These are phyloP conservation scores for Hermatobates lingyangjiaoensis DNA, from an alignment of 1,140 invertebrate genomes.

Conservation along the genomic window DNA sequence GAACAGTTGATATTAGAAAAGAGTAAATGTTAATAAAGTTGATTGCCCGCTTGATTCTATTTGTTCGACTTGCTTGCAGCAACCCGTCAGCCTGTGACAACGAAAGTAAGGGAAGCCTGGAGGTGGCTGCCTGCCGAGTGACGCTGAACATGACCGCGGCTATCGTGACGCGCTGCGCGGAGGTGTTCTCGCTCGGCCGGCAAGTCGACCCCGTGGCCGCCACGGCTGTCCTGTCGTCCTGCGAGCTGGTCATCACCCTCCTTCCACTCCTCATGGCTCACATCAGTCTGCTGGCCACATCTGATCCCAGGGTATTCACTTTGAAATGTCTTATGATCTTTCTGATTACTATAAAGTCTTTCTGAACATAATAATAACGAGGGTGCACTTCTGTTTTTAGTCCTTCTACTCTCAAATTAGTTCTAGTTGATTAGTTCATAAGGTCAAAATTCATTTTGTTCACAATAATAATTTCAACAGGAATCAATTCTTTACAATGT, in stretches of 20 bases:
- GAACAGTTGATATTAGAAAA: no score
- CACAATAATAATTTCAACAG: no score
- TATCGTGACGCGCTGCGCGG: slow-evolving; percentile 49
- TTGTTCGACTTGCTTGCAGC: slow-evolving; percentile 23
- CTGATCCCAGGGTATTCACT: slow-evolving; percentile 63
- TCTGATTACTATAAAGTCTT: no score
- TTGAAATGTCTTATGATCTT: no score
- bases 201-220: slow-evolving; percentile 37
- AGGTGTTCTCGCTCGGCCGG: slow-evolving; percentile 47
- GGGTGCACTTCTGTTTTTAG: no score
- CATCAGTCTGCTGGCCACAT: slow-evolving; percentile 57
- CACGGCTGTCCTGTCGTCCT: slow-evolving; percentile 32
- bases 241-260: slow-evolving; percentile 50
- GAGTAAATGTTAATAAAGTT: no score
- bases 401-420: no score
- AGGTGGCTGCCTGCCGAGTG: slow-evolving; percentile 50
- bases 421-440: no score
- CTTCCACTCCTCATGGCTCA: slow-evolving; percentile 61
- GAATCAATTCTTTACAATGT: no score
- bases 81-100: slow-evolving; percentile 42
- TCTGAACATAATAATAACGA: no score
- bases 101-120: slow-evolving; percentile 40
- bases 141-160: slow-evolving; percentile 49
- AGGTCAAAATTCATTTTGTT: no score
- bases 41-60: no score